These are phyloP conservation scores for Ictalurus furcatus DNA, from an alignment of 2,113 vertebrate genomes.

Conservation along the genomic window DNA sequence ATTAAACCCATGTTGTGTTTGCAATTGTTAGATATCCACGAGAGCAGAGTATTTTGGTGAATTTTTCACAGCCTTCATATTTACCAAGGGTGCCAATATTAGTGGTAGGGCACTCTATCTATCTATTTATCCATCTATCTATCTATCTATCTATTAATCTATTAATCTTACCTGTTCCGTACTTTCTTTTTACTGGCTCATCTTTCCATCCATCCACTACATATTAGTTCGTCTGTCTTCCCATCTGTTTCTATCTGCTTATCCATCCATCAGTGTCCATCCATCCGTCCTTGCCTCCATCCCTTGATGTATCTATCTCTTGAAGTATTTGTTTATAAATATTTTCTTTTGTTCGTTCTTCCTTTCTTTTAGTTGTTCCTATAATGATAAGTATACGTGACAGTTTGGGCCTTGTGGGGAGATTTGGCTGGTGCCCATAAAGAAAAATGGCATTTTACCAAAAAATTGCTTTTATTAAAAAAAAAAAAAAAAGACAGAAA, in stretches of 20 bases:
- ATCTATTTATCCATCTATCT: neutral
- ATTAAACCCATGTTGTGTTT: too few relatives aligned
- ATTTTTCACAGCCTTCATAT: too few relatives aligned
- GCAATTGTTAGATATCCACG: too few relatives aligned
- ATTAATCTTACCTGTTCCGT: neutral
- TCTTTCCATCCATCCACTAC: neutral
- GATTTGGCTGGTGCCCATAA: neutral
- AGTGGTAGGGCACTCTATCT: too few relatives aligned
- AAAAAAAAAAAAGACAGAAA: neutral
- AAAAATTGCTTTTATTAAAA: neutral
- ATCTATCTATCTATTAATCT: neutral
- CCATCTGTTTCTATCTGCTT: neutral
- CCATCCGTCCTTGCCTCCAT: neutral
- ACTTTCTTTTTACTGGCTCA: neutral
- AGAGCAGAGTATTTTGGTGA: too few relatives aligned
- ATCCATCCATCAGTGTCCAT: slow-evolving; percentile 12
- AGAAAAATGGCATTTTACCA: neutral
- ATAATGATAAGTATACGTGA: neutral
- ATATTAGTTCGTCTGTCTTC: neutral
- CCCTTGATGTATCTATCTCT: neutral
- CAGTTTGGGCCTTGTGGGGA: neutral
- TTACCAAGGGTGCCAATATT: too few relatives aligned
- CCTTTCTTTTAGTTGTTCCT: neutral
- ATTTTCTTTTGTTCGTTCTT: neutral
- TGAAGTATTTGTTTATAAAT: neutral